Conservation (phyloP, 64 coral and sea anemone genomes). For the Actinia equina region DNA sequence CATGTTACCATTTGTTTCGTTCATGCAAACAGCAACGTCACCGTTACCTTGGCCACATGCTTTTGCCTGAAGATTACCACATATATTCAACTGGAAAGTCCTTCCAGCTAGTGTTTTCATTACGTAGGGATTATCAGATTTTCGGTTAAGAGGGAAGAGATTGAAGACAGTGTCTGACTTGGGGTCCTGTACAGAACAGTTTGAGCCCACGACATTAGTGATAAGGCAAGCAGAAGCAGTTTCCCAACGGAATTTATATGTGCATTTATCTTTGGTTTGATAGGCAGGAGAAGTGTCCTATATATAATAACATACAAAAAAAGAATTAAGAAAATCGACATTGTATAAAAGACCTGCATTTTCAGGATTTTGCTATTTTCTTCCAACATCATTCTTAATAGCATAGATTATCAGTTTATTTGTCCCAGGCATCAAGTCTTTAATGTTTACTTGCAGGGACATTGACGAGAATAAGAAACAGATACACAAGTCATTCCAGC, state of each 20-base stretch:
- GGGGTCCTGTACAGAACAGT: constrained; percentile 50
- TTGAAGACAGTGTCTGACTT: constrained; percentile 55
- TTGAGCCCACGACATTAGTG: constrained; percentile 10
- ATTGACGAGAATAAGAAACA: too few relatives aligned
- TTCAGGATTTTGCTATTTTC: too few relatives aligned
- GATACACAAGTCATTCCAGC: too few relatives aligned
- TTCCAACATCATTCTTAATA: too few relatives aligned
- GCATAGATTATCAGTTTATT: too few relatives aligned
- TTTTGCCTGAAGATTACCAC: neutral
- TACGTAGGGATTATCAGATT: neutral
- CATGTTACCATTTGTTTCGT: neutral
- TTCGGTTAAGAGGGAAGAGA: constrained; percentile 15
- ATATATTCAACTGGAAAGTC: constrained; percentile 41
- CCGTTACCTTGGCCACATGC: neutral
- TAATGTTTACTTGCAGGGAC: too few relatives aligned
- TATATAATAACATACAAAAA: neutral
- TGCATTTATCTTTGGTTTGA: constrained; percentile 19
- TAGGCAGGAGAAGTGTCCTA: neutral
- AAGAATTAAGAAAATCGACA: too few relatives aligned
- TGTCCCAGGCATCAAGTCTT: too few relatives aligned
- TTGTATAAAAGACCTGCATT: neutral
- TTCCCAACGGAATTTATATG: constrained; percentile 31
- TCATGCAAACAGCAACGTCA: constrained; percentile 23
- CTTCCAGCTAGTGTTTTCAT: neutral
- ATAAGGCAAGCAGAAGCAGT: constrained; percentile 51